Percentiles rank a stretch among this genome's conserved stretches.
These are phyloP conservation scores for Diplolepis rosae DNA, from an alignment of 2,888 invertebrate species.

Conservation along the genomic window DNA sequence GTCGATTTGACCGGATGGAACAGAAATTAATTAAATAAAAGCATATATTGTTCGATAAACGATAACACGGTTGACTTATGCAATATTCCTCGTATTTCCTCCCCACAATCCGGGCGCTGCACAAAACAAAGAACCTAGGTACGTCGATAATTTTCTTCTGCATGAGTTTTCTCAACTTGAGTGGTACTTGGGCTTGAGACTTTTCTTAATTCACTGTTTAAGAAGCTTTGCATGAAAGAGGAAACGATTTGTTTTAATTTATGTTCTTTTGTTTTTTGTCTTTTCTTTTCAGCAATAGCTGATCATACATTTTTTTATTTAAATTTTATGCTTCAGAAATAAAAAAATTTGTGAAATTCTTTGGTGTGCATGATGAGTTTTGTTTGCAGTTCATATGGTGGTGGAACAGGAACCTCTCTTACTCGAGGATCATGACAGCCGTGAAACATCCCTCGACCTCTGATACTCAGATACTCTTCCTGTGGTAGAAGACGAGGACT, in stretches of 20 bases:
- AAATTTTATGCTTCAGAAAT: too few relatives aligned
- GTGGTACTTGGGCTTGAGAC: slow-evolving; percentile 8
- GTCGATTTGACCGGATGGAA: slow-evolving; percentile 44
- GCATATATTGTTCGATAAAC: slow-evolving; percentile 47
- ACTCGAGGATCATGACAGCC: slow-evolving; percentile 65
- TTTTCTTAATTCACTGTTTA: not conserved
- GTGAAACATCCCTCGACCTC: slow-evolving; percentile 66
- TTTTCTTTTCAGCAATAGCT: not conserved
- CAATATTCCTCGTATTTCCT: not conserved
- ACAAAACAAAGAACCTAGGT: slow-evolving; percentile 9
- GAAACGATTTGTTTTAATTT: not conserved
- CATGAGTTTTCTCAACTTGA: not conserved
- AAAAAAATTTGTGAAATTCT: not conserved
- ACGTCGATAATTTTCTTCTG: slow-evolving; percentile 1
- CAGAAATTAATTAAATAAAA: slow-evolving; percentile 42
- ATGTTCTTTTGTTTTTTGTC: not conserved
- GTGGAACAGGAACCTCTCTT: slow-evolving; percentile 68
- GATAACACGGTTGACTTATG: slow-evolving; percentile 38
- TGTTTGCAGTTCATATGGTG: slow-evolving; percentile 70
- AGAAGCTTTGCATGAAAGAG: not conserved
- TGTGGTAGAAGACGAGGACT: not conserved
- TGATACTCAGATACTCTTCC: slow-evolving; percentile 53
- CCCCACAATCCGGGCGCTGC: not conserved
- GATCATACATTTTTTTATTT: not conserved
- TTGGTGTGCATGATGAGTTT: slow-evolving; percentile 66